Base-by-base conservation (phyloP, 2,113 vertebrate genomes). In the Sminthopsis crassicaudata region DNA sequence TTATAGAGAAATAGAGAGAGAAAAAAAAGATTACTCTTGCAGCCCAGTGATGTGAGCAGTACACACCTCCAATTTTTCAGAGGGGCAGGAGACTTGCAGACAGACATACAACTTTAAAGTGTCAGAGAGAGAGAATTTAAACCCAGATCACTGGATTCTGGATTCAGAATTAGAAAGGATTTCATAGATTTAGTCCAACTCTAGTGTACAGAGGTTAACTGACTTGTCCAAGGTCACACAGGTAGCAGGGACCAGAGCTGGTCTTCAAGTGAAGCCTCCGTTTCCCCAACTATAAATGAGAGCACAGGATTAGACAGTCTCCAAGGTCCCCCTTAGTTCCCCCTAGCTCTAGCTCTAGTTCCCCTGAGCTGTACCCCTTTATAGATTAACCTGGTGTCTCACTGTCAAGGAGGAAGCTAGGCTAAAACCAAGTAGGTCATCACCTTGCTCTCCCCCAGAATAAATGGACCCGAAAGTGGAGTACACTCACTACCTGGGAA, bases 321-420 rank as follows among this genome's bases (percentile, higher is more conserved):
- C n/a, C n/a, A 84, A 57, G 55, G 27, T 60, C 57, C 27, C 57
- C 14, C 4, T 30, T 19, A 84, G 67, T 7, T 84, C 19, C 67
- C 19, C 67, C 67, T n/a, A 42, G 67, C 36, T n/a, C 67, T 76
- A 7, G 12, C 6, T 84, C 67, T 16, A 84, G 53, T 76, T 26
- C 52, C 91, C 51, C 26, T 94, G 48, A 3, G 94, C 42, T 94
- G 36, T 46, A 90, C 53, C 91, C 91, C 57, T 96, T 10, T 60
- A 92, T 90, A 94, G 92, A 84, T n/a, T 95, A 95, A 95, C n/a
- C 90, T 3, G 46, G 30, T 2, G 90, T 51, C 93, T 94, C 51
- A 46, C 51, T n/a, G 50, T 92, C 67, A 92, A 76, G 95, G 96
- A 94, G 52, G 60, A 95, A 93, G 89, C 53, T 30, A 95, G 93